Conservation (phyloP, 2,113 vertebrate genomes). For the Cettia cetti region DNA sequence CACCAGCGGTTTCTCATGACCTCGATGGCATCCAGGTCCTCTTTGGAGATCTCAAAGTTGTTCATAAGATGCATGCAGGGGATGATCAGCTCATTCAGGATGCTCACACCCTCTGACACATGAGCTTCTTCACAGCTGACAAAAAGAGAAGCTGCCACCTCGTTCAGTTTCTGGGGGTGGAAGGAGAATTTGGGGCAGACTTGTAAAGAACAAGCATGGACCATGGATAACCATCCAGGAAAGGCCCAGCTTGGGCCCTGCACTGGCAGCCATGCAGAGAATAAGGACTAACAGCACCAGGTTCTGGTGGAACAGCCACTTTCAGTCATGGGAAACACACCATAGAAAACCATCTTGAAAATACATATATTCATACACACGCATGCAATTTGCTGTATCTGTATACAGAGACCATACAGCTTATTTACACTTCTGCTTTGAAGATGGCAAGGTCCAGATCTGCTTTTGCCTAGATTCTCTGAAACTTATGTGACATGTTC, state of each 20-base stretch:
- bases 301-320: background rate
- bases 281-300: background rate
- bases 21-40: constrained; percentile 89
- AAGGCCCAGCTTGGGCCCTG: background rate
- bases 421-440: background rate
- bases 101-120: constrained; percentile 81
- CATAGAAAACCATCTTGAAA: background rate
- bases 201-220: background rate
- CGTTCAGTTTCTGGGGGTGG: constrained; percentile 83
- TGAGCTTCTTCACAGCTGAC: constrained; percentile 78
- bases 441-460: background rate
- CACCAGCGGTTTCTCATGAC: constrained; percentile 91
- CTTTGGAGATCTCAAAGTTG: constrained; percentile 75
- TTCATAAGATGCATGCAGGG: constrained; percentile 94
- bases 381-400: background rate
- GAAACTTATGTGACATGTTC: background rate
- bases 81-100: constrained; percentile 91
- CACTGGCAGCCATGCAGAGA: background rate
- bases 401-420: background rate
- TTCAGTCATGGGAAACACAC: background rate
- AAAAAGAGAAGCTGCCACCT: constrained; percentile 83
- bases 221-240: background rate
- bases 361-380: background rate
- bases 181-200: background rate
- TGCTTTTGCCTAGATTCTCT: background rate